A percentile compares a stretch with the other conserved stretches of the same genome.
Conservation (phyloP, 2,113 vertebrate species). For the Carassius gibelio region DNA sequence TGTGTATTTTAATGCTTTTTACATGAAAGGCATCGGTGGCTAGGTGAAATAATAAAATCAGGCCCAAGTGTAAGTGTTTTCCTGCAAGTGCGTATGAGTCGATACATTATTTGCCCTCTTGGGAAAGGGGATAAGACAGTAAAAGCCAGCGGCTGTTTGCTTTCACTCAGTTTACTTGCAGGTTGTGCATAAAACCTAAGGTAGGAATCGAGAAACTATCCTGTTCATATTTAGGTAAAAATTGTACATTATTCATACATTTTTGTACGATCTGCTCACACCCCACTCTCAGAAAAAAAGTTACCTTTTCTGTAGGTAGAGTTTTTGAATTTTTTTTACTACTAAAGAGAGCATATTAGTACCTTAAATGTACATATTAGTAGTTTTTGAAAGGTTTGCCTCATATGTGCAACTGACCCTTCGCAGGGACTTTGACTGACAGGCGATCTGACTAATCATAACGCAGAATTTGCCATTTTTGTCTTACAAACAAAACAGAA, state of each 20-base stretch:
- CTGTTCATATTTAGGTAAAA: not conserved
- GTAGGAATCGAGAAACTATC: not conserved
- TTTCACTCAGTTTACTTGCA: not conserved
- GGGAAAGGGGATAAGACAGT: not conserved
- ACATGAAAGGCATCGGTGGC: slow-evolving; percentile 14
- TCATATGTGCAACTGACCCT: too few species aligned
- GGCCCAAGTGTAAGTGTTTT: not conserved
- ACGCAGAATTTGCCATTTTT: too few species aligned
- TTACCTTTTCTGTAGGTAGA: too few species aligned
- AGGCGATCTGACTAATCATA: too few species aligned
- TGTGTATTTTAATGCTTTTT: slow-evolving; percentile 32
- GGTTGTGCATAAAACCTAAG: not conserved
- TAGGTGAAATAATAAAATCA: slow-evolving; percentile 1
- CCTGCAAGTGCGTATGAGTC: not conserved
- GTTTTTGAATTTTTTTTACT: too few species aligned
- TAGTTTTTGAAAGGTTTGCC: too few species aligned
- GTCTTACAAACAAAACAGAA: too few species aligned
- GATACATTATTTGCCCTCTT: slow-evolving; percentile 3
- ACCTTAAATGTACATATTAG: too few species aligned
- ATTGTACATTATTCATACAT: too few species aligned
- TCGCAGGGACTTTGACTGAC: too few species aligned
- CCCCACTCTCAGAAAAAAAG: not conserved
- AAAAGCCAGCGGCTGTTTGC: not conserved
- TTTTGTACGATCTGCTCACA: too few species aligned
- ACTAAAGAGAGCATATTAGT: too few species aligned